These are phyloP conservation scores for Platalea minor DNA, from an alignment of 2,797 vertebrate species.

Conservation along the genomic window DNA sequence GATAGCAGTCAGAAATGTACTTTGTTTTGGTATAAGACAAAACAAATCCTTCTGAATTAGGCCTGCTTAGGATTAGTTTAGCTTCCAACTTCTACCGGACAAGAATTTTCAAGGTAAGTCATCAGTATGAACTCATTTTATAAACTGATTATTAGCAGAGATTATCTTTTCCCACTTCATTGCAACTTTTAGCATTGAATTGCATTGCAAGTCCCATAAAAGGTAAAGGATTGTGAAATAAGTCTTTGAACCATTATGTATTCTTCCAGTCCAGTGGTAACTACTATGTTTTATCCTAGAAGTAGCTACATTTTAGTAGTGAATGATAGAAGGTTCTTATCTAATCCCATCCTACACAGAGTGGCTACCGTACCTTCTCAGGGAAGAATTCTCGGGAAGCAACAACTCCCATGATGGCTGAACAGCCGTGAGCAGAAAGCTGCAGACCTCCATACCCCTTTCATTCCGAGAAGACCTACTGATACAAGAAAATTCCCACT, in stretches of 20 bases:
- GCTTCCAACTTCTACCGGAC: neutral
- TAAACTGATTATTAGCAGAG: neutral
- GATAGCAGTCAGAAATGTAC: neutral
- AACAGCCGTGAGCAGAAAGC: neutral
- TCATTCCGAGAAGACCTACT: rapidly evolving
- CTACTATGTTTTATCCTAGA: neutral
- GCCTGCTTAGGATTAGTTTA: neutral
- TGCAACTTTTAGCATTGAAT: neutral
- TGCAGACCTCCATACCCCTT: neutral
- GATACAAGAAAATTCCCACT: neutral
- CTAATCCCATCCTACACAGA: neutral
- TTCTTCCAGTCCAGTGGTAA: neutral
- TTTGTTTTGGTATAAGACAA: neutral
- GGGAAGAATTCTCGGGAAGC: neutral
- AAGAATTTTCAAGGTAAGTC: neutral
- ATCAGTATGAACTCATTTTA: neutral
- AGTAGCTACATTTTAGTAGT: neutral
- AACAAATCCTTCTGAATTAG: neutral
- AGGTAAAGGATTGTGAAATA: neutral
- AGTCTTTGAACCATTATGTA: neutral
- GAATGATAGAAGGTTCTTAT: neutral
- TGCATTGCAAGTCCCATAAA: neutral
- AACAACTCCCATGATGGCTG: rapidly evolving
- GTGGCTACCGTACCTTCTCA: neutral
- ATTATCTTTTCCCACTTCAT: neutral